phyloP scores from a whole-genome alignment of 2,797 vertebrate genomes.

The Leptodactylus fallax region DNA sequence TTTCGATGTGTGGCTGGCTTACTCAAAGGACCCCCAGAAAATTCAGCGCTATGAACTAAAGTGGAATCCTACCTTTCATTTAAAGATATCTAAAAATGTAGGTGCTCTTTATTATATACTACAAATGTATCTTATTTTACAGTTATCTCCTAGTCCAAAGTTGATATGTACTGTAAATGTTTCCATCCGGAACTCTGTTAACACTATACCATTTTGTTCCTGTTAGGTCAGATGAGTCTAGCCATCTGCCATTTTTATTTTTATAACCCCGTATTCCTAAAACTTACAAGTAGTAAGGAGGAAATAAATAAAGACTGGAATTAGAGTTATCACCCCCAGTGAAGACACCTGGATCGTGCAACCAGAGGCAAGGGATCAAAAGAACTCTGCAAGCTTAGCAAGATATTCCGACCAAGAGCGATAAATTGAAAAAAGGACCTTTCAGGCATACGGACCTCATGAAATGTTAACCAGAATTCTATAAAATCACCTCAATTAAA shows the following conservation, averaged over 20 bases:
- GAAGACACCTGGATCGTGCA: constrained; percentile 55
- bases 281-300: constrained; percentile 36
- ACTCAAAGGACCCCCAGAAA: too few species aligned
- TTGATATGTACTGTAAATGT: not conserved
- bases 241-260: constrained; percentile 31
- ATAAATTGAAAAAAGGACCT: constrained; percentile 58
- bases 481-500: constrained; percentile 64
- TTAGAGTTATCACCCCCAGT: constrained; percentile 43
- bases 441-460: constrained; percentile 60
- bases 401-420: constrained; percentile 50
- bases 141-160: not conserved
- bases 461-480: constrained; percentile 63
- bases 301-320: constrained; percentile 48
- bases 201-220: not conserved
- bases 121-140: not conserved
- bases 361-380: constrained; percentile 54
- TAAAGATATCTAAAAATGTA: too few species aligned
- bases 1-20: too few species aligned
- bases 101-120: not conserved
- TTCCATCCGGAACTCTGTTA: not conserved
- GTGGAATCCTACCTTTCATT: too few species aligned
- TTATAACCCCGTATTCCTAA: constrained; percentile 15
- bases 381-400: constrained; percentile 44
- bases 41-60: too few species aligned
- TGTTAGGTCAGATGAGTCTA: constrained; percentile 13